Evolutionary conservation across 2,113 vertebrate genomes (phyloP).

Genomic region (Cyprinodon variegatus): DNA sequence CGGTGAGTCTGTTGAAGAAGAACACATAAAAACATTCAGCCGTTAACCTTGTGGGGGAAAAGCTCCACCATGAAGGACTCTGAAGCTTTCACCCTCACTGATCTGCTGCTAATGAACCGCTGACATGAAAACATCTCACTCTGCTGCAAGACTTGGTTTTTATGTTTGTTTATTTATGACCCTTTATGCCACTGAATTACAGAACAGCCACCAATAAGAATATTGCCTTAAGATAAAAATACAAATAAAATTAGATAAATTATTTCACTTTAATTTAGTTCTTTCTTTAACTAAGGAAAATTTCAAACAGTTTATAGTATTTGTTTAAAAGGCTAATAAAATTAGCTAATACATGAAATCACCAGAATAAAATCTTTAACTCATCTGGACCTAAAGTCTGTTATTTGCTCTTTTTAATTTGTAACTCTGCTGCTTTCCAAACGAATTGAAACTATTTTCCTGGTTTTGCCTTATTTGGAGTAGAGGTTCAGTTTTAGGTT

Average conservation of each 20-base stretch:
- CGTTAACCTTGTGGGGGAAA: background rate
- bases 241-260: background rate
- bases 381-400: background rate
- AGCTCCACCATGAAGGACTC: background rate
- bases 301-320: background rate
- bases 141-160: background rate
- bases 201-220: background rate
- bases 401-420: no score
- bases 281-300: background rate
- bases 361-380: no score
- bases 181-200: background rate
- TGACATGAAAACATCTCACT: background rate
- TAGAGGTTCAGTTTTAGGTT: no score
- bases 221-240: rapidly evolving
- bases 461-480: no score
- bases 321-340: no score
- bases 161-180: background rate
- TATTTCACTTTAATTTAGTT: background rate
- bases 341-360: background rate
- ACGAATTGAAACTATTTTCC: no score
- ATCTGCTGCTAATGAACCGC: background rate
- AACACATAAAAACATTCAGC: background rate
- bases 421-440: no score
- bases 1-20: conserved; percentile 81
- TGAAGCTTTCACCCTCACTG: background rate